phyloP scores from a whole-genome alignment of 2,797 vertebrate species.

The Enteromius thamalakanensis region DNA sequence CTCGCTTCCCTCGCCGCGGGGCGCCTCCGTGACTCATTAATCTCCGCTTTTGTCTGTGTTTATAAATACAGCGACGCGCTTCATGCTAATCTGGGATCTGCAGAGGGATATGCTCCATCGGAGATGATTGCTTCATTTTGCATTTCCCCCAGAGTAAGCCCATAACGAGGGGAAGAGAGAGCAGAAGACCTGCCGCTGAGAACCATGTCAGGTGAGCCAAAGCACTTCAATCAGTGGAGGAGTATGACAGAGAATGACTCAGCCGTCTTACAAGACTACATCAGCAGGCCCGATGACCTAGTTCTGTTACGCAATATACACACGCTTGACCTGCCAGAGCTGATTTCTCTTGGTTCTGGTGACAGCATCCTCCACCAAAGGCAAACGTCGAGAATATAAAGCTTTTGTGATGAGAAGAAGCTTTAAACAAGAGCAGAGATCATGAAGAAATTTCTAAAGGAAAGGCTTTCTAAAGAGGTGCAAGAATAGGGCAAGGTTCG shows the following conservation, averaged over 20 bases:
- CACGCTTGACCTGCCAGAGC: background rate
- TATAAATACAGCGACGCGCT: slow-evolving; percentile 61
- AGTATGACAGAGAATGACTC: slow-evolving; percentile 12
- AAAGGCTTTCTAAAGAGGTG: slow-evolving; percentile 6
- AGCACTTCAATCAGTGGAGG: slow-evolving; percentile 7
- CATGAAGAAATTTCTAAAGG: background rate
- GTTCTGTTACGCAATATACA: background rate
- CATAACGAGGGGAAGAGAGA: slow-evolving; percentile 31
- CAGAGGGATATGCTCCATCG: slow-evolving; percentile 55
- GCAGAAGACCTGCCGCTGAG: slow-evolving; percentile 17
- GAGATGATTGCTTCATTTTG: slow-evolving; percentile 58
- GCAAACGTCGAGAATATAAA: slow-evolving; percentile 10
- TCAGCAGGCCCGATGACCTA: slow-evolving; percentile 9
- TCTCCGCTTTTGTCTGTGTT: slow-evolving; percentile 62
- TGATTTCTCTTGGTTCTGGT: background rate
- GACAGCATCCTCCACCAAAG: background rate
- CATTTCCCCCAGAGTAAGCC: slow-evolving; percentile 32
- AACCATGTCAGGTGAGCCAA: slow-evolving; percentile 26
- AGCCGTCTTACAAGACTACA: slow-evolving; percentile 1
- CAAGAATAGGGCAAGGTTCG: background rate
- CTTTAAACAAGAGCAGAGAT: slow-evolving; percentile 38
- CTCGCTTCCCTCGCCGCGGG: slow-evolving; percentile 52
- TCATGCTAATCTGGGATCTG: slow-evolving; percentile 67
- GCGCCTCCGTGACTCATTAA: slow-evolving; percentile 60
- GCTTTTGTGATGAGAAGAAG: slow-evolving; percentile 22